phyloP scores from a whole-genome alignment of 1,140 invertebrate species.

The Aphelenchoides avenae region DNA sequence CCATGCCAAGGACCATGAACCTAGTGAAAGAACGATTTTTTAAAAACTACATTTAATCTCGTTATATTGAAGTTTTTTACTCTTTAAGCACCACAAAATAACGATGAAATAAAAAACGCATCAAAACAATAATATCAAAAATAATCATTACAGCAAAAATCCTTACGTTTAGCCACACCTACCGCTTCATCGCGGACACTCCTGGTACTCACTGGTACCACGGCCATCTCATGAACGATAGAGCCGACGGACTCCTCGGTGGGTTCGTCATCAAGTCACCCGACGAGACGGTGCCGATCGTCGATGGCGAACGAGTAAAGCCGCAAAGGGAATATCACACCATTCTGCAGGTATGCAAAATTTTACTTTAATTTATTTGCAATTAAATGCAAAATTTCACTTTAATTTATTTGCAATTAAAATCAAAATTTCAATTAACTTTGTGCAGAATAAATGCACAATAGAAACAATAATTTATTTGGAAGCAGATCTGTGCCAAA shows the following conservation, averaged over 20 bases:
- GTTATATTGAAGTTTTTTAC: not conserved
- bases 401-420: not conserved
- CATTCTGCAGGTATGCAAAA: constrained; percentile 21
- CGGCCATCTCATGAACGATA: constrained; percentile 52
- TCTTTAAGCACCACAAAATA: not conserved
- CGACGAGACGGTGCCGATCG: constrained; percentile 7
- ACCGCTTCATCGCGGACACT: constrained; percentile 57
- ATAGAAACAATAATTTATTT: too few relatives aligned
- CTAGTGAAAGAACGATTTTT: too few relatives aligned
- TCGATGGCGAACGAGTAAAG: constrained; percentile 10
- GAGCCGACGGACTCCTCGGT: constrained; percentile 52
- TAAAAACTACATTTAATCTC: too few relatives aligned
- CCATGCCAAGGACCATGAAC: constrained; percentile 34
- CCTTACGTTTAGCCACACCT: constrained; percentile 48
- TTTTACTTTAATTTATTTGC: constrained; percentile 16
- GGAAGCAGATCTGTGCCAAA: too few relatives aligned
- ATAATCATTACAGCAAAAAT: too few relatives aligned
- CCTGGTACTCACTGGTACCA: constrained; percentile 57
- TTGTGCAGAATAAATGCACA: too few relatives aligned
- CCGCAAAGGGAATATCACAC: constrained; percentile 32
- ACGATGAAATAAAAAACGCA: not conserved
- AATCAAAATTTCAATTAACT: too few relatives aligned
- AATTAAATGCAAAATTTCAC: not conserved
- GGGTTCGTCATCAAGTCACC: constrained; percentile 54
- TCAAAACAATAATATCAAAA: too few relatives aligned